phyloP scores from a whole-genome alignment of 1,140 invertebrate species.

The Ceratitis capitata region DNA sequence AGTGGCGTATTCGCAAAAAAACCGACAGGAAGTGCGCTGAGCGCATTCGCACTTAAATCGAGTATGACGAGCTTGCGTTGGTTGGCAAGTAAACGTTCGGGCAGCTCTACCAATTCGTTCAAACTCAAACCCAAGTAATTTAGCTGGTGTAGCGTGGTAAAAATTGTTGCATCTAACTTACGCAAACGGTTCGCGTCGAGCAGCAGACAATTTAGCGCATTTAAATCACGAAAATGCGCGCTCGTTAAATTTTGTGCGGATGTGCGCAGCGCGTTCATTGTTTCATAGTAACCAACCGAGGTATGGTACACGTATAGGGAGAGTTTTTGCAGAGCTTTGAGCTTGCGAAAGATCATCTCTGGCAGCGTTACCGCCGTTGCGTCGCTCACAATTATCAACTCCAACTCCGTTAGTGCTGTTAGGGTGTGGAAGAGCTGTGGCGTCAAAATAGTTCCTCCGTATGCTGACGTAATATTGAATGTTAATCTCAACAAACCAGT shows the following conservation, averaged over 20 bases:
- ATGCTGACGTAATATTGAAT: neutral
- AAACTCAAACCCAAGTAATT: neutral
- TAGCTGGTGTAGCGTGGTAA: neutral
- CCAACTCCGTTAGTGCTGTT: neutral
- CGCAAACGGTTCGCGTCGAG: neutral
- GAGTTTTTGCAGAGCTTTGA: neutral
- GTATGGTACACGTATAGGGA: neutral
- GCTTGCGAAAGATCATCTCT: neutral
- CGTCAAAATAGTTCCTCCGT: neutral
- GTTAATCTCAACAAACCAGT: neutral
- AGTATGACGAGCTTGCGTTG: neutral
- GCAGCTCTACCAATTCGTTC: neutral
- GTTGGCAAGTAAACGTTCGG: neutral
- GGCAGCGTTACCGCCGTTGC: neutral
- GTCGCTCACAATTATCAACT: neutral
- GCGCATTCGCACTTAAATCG: neutral
- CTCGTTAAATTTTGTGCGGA: neutral
- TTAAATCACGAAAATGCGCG: neutral
- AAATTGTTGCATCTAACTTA: neutral
- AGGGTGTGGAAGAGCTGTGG: neutral
- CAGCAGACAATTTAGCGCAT: neutral
- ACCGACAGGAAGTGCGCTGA: neutral
- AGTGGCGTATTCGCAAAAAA: neutral
- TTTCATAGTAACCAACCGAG: neutral
- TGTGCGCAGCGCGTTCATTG: neutral